Conservation (phyloP, 1,140 invertebrate genomes). For the Caenorhabditis inopinata region DNA sequence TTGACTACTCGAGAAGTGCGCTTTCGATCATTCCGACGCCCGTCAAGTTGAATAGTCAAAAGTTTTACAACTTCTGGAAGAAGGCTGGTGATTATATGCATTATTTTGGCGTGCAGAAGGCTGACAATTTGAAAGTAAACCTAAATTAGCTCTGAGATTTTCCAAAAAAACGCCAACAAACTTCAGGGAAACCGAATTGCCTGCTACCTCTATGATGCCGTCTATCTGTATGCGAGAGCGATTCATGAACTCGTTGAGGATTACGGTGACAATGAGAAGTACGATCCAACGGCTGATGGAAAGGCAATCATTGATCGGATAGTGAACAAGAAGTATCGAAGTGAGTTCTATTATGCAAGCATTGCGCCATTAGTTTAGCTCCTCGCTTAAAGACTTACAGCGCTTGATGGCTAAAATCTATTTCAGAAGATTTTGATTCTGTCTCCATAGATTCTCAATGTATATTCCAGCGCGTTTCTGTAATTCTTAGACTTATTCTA, state of each 20-base stretch:
- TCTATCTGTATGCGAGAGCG: conserved; percentile 84
- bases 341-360: conserved; percentile 69
- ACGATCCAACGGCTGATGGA: conserved; percentile 72
- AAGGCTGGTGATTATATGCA: conserved; percentile 54
- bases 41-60: conserved; percentile 42
- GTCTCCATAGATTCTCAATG: no score
- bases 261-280: conserved; percentile 66
- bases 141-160: not conserved
- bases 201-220: conserved; percentile 91
- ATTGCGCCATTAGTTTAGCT: no score
- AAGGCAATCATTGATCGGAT: conserved; percentile 75
- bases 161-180: not conserved
- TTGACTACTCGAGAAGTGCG: conserved; percentile 58
- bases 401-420: no score
- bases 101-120: conserved; percentile 55
- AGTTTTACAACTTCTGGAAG: conserved; percentile 57
- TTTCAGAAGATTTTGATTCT: no score
- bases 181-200: conserved; percentile 83
- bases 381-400: no score
- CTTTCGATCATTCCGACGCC: conserved; percentile 65
- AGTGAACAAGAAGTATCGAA: conserved; percentile 73
- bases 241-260: conserved; percentile 76
- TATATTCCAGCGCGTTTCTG: no score
- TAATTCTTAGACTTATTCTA: no score
- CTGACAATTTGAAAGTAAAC: conserved; percentile 5